Base-by-base conservation (phyloP, 1,140 invertebrate genomes). In the Drosophila pruinosa region DNA sequence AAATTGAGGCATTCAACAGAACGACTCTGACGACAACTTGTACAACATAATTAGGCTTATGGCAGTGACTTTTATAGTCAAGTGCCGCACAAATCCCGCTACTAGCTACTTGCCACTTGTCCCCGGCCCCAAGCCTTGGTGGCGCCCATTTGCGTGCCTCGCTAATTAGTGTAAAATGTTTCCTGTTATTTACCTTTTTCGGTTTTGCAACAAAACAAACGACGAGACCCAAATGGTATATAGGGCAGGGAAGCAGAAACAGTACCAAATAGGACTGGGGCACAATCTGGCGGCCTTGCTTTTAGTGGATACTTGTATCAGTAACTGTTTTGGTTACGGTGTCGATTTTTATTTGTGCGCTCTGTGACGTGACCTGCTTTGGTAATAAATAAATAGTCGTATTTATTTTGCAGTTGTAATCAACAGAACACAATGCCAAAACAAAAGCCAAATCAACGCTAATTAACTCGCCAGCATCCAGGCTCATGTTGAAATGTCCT, bases 161-260 rank as follows among this genome's bases (percentile, higher is more conserved):
- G 82, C 82, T 88, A 88, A 88, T 88, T 88, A 88, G 82, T 88
- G 82, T 88, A 88, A 88, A 88, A 88, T 89, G 82, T 88, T 88
- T 88, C 82, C 82, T 89, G 83, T 88, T 88, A 88, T 88, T 88
- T 88, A 88, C 82, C 83, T 88, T 82, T 88, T 88, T 88, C 57
- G 78, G 81, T 81, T 86, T 71, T 70, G 77, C 75, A 85, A 67
- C 78, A 78, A 75, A 83, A 78, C 79, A 75, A 83, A 75, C 79
- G 52, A 67, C 52, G 15, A 53, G 63, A 38, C 59, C 57, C 48
- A 75, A 77, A 50, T 50, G 26, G 3, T 31, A 17, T 28, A 31
- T 31, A 10, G 59, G n/a, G n/a, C n/a, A n/a, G n/a, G n/a, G n/a
- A n/a, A n/a, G n/a, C n/a, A n/a, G n/a, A n/a, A n/a, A n/a, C 47